Conservation (phyloP, 2,113 vertebrate species). For the Fregetta grallaria region DNA sequence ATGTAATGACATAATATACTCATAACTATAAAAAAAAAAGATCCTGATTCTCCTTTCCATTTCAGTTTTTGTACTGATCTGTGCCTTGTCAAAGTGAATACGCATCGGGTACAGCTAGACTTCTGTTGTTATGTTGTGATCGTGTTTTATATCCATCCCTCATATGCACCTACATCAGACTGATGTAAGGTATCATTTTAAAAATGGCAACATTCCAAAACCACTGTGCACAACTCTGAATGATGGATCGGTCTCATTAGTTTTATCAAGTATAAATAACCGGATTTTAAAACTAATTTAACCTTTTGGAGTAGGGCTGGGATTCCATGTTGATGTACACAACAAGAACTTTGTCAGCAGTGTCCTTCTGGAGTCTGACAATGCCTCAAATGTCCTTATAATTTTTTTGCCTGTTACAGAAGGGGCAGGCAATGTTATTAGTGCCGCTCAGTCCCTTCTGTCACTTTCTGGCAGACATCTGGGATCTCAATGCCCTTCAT, state of each 20-base stretch:
- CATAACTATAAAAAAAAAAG: not conserved
- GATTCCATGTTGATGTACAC: not conserved
- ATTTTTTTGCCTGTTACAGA: not conserved
- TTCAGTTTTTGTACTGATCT: not conserved
- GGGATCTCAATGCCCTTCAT: not conserved
- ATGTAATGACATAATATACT: not conserved
- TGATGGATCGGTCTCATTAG: not conserved
- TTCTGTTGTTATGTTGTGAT: not conserved
- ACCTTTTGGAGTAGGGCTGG: not conserved
- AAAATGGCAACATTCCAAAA: not conserved
- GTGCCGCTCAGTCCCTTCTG: not conserved
- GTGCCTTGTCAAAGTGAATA: not conserved
- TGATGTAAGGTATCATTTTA: not conserved
- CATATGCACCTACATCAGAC: not conserved
- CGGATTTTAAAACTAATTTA: not conserved
- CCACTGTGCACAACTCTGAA: not conserved
- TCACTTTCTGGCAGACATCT: not conserved
- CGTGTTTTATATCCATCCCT: not conserved
- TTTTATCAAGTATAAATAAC: not conserved
- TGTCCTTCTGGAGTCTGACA: not conserved
- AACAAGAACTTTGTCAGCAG: not conserved
- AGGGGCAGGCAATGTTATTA: not conserved
- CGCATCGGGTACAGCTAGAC: accelerated
- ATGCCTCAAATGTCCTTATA: not conserved
- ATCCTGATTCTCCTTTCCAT: not conserved